Evolutionary conservation across 1,140 invertebrate genomes (phyloP), one percentile per base, ranked within the genome.

Genomic region (Apis cerana): DNA sequence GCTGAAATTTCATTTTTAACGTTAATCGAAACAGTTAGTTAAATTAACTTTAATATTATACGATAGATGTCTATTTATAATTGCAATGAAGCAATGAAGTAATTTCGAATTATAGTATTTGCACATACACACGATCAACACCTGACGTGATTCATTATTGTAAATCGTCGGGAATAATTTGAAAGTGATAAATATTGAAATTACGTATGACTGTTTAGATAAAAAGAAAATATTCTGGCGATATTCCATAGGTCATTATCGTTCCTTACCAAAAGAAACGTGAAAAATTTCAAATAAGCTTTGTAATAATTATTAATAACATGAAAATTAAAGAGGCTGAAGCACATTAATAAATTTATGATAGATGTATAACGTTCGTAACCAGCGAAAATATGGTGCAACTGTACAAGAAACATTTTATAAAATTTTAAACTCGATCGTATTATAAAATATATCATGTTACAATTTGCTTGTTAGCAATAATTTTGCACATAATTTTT

Each of bases 401-500:
- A 70, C 58, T 59, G 23, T 79, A 67, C 67, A 79, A 79, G 58
- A 70, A 70, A 70, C 77, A 23, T 79, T 79, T 79, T 79, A 71
- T 79, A 79, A 79, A 61, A 21, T 79, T 79, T 79, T 79, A 61
- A 68, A 78, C 54, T 68, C 75, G 15, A 50, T 68, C 62, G 11
- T 69, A 59, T 58, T 58, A 69, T 48, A 21, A 56, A 58, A 78
- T 78, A 68, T 67, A 77, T 50, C 33, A 48, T 33, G 61, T 76
- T 76, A 65, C 12, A 15, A 64, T 54, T 76, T 50, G 74, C 59
- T 76, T 76, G 19, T 65, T 54, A 54, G 61, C 61, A 33, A 76
- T 76, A 52, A 76, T 54, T 76, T 52, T 76, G 74, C 74, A 61
- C 74, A 76, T 2, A 43, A 43, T 52, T 65, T 62, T 23, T 62